Evolutionary conservation across 2,888 invertebrate genomes (phyloP).

Genomic region (Cheilosia soror): DNA sequence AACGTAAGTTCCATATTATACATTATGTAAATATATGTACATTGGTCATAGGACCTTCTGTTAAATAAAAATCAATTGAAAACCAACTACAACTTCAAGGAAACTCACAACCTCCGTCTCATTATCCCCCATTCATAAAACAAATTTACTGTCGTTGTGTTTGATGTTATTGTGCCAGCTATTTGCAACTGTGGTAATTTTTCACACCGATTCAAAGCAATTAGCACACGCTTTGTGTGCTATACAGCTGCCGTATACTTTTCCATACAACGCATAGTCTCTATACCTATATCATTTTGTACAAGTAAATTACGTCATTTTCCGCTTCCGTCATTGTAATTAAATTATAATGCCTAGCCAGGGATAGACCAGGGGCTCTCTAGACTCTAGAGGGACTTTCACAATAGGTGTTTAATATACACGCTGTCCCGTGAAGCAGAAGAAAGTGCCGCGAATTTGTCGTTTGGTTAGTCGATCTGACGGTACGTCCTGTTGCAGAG

Average conservation of each 20-base stretch:
- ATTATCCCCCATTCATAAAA: slow-evolving; percentile 42
- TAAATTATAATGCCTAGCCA: slow-evolving; percentile 67
- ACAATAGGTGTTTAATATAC: slow-evolving; percentile 66
- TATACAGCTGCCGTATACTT: slow-evolving; percentile 54
- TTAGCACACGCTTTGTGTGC: slow-evolving; percentile 65
- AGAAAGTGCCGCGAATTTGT: slow-evolving; percentile 66
- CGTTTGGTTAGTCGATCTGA: slow-evolving; percentile 8
- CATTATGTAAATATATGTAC: background rate
- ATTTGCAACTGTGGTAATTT: slow-evolving; percentile 38
- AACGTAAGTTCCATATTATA: background rate
- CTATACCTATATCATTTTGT: slow-evolving; percentile 26
- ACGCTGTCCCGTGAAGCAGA: slow-evolving; percentile 63
- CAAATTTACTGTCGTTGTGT: slow-evolving; percentile 22
- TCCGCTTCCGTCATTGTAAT: slow-evolving; percentile 74
- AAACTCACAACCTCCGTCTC: background rate
- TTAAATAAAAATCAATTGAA: background rate
- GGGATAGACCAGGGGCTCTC: slow-evolving; percentile 16
- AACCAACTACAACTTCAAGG: background rate
- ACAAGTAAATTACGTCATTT: slow-evolving; percentile 72
- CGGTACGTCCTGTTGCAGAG: slow-evolving; percentile 15
- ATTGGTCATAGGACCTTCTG: too few relatives aligned
- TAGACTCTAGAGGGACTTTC: slow-evolving; percentile 24
- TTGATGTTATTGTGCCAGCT: slow-evolving; percentile 16
- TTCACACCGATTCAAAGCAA: slow-evolving; percentile 72
- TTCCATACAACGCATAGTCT: background rate